Conservation (phyloP, 2,797 vertebrate genomes). For the Heterohyrax brucei region DNA sequence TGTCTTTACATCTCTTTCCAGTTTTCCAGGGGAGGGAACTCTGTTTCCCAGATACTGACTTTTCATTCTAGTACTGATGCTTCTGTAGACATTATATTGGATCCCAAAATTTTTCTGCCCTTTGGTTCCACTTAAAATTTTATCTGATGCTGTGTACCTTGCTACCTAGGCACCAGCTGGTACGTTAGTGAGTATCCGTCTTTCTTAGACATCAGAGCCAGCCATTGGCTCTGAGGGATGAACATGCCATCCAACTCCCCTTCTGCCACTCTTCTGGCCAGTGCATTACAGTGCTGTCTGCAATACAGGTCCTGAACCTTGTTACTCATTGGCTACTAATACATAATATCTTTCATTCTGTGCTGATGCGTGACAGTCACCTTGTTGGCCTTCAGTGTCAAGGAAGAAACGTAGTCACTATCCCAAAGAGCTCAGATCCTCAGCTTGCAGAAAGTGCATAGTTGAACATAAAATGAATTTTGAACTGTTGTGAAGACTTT, state of each 20-base stretch:
- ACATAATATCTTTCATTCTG: neutral
- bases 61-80: slow-evolving; percentile 65
- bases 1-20: slow-evolving; percentile 76
- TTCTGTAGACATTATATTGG: slow-evolving; percentile 69
- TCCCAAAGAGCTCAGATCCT: slow-evolving; percentile 57
- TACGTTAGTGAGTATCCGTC: neutral
- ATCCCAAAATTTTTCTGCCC: slow-evolving; percentile 53
- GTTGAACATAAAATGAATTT: slow-evolving; percentile 69
- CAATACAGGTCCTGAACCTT: slow-evolving; percentile 41
- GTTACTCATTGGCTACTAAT: slow-evolving; percentile 48
- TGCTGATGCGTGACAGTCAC: slow-evolving; percentile 67
- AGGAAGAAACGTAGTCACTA: slow-evolving; percentile 67
- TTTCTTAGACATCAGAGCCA: slow-evolving; percentile 30
- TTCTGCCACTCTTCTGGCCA: neutral
- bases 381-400: slow-evolving; percentile 69
- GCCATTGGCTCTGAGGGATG: neutral
- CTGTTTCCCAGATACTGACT: slow-evolving; percentile 63
- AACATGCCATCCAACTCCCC: slow-evolving; percentile 15
- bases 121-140: slow-evolving; percentile 36
- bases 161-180: neutral
- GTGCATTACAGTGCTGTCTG: neutral
- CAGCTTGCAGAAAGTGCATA: slow-evolving; percentile 57
- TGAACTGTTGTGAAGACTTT: slow-evolving; percentile 62
- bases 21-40: slow-evolving; percentile 74
- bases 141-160: neutral